Evolutionary conservation across 2,113 vertebrate species (phyloP), one percentile per base, ranked within the genome.

Genomic region (Tupaia tana): DNA sequence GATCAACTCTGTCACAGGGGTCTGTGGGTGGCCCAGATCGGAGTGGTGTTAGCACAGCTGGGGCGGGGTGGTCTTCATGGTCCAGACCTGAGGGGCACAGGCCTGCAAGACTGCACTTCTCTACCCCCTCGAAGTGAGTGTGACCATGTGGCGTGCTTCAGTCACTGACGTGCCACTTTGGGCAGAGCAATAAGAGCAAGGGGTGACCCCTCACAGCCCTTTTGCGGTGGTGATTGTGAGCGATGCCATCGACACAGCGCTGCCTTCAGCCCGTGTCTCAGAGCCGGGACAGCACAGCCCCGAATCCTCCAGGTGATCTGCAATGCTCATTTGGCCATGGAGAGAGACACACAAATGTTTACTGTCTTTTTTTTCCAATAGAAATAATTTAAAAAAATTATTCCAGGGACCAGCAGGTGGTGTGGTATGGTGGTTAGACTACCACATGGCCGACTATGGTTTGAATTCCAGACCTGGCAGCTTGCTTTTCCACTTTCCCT

Each of bases 161-260:
- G 59, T 56, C 22, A 64, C 8, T 61, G 83, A 52, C 13, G 6
- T 24, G 52, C 13, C 74, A 3, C 54, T 54, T 86, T 43, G 63
- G 74, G 79, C 4, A 52, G 63, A 24, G 77, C 18, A 14, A 1
- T 12, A 12, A 73, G 73, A 63, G 31, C 67, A 54, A 56, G 0
- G 3, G 20, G 20, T 14, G 14, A 69, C 11, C 63, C 27, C 64
- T 64, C 43, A 9, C 8, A 8, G 11, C 11, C 12, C 25, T 19
- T 90, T 90, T 34, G n/a, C 59, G 11, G 2, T 8, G 14, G 52
- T 15, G n/a, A 27, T 4, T 8, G 14, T 29, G 34, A 29, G 9
- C 14, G 10, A 2, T 0, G 18, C 27, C 12, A 14, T 8, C 61
- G 18, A 8, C 1, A 12, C 0, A 29, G n/a, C 3, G 22, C 20